Evolutionary conservation across 1,140 invertebrate genomes (phyloP).

Genomic region (Vanessa atalanta): DNA sequence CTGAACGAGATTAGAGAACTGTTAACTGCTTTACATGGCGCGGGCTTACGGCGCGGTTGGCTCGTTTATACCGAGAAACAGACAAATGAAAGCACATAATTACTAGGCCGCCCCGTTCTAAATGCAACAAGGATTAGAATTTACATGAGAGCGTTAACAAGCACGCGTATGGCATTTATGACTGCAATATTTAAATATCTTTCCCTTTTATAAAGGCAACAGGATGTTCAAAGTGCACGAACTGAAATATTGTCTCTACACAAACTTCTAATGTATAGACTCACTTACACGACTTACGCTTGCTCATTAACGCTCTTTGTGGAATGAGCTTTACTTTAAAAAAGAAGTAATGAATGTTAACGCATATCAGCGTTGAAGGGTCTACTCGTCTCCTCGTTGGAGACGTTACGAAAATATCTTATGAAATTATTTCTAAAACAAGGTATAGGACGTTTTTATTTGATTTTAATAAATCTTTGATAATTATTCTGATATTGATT

Average conservation of each 20-base stretch:
- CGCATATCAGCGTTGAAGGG: neutral
- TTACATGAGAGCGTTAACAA: constrained; percentile 74
- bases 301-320: constrained; percentile 13
- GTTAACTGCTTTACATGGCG: constrained; percentile 79
- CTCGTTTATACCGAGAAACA: constrained; percentile 76
- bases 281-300: constrained; percentile 9
- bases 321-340: constrained; percentile 3
- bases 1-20: constrained; percentile 76
- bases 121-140: constrained; percentile 79
- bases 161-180: constrained; percentile 77
- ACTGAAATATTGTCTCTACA: constrained; percentile 29
- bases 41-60: constrained; percentile 63
- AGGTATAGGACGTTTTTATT: neutral
- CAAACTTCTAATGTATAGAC: constrained; percentile 5
- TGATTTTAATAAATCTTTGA: neutral
- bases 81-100: constrained; percentile 81
- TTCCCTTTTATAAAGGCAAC: constrained; percentile 42
- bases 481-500: neutral
- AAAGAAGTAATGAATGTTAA: constrained; percentile 2
- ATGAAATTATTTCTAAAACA: neutral
- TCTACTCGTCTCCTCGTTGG: neutral
- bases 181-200: constrained; percentile 70
- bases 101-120: constrained; percentile 76
- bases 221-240: constrained; percentile 43
- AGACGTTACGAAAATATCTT: constrained; percentile 6